These are phyloP conservation scores for Drosophila prosaltans DNA, from an alignment of 1,140 invertebrate species.

Conservation along the genomic window DNA sequence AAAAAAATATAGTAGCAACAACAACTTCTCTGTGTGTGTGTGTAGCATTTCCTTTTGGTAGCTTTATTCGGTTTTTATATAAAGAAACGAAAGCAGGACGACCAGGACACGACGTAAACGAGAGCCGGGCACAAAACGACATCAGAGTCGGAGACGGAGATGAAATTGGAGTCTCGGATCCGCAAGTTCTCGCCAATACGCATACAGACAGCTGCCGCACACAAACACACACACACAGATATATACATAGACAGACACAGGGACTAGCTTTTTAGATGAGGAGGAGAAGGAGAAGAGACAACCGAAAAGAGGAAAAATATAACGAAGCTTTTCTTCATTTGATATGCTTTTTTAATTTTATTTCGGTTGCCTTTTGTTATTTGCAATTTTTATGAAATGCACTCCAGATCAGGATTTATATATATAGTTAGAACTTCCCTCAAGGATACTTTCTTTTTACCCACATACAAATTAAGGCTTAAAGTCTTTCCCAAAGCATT, in stretches of 20 bases:
- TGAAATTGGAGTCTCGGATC: constrained; percentile 29
- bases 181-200: constrained; percentile 66
- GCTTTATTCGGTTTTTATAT: constrained; percentile 63
- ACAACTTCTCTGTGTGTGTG: constrained; percentile 25
- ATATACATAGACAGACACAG: constrained; percentile 10
- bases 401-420: too few relatives aligned
- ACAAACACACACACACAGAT: constrained; percentile 32
- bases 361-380: constrained; percentile 1
- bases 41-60: constrained; percentile 63
- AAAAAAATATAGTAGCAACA: constrained; percentile 20
- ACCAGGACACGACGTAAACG: constrained; percentile 13
- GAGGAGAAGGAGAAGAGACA: constrained; percentile 34
- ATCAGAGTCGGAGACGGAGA: constrained; percentile 46
- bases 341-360: constrained; percentile 42
- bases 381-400: too few relatives aligned
- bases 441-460: too few relatives aligned
- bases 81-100: constrained; percentile 49
- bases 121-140: constrained; percentile 23
- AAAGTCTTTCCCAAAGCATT: too few relatives aligned
- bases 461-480: too few relatives aligned
- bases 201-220: constrained; percentile 78
- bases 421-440: too few relatives aligned
- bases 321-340: constrained; percentile 64
- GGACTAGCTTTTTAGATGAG: constrained; percentile 39
- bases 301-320: not conserved